Evolutionary conservation across 2,113 vertebrate genomes (phyloP).

Genomic region (Perca fluviatilis): DNA sequence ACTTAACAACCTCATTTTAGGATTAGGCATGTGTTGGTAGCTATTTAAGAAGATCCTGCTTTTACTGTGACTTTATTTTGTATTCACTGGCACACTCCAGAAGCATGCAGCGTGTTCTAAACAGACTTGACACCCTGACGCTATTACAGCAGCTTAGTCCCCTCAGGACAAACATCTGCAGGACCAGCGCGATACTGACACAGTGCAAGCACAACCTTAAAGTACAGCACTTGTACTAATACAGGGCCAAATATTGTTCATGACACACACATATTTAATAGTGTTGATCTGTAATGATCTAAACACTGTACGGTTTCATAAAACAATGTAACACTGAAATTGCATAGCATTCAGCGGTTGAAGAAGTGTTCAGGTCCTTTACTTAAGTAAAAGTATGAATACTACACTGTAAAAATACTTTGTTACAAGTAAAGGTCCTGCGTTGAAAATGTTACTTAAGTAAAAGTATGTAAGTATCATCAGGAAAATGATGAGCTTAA

Average conservation of each 20-base stretch:
- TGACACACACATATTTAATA: not conserved
- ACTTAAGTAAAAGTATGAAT: no score
- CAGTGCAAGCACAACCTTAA: not conserved
- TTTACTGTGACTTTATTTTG: not conserved
- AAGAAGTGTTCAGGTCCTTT: no score
- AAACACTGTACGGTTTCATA: not conserved
- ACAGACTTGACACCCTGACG: not conserved
- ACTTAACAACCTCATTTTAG: not conserved
- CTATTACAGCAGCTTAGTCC: not conserved
- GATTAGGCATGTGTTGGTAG: not conserved
- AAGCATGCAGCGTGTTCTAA: not conserved
- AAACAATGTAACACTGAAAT: not conserved
- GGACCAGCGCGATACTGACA: not conserved
- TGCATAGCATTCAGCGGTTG: no score
- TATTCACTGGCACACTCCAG: not conserved
- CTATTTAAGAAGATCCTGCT: not conserved
- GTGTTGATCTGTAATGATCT: not conserved
- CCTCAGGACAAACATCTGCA: slow-evolving; percentile 4
- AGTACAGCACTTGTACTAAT: not conserved
- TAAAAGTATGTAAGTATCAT: no score
- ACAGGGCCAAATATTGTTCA: not conserved
- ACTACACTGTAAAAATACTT: no score
- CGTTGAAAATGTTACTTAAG: no score
- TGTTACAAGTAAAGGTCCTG: no score
- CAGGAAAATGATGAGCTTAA: no score